Evolutionary conservation across 37 sponge, comb jelly and placozoan genomes (phyloP).

Genomic region (Crambe crambe): DNA sequence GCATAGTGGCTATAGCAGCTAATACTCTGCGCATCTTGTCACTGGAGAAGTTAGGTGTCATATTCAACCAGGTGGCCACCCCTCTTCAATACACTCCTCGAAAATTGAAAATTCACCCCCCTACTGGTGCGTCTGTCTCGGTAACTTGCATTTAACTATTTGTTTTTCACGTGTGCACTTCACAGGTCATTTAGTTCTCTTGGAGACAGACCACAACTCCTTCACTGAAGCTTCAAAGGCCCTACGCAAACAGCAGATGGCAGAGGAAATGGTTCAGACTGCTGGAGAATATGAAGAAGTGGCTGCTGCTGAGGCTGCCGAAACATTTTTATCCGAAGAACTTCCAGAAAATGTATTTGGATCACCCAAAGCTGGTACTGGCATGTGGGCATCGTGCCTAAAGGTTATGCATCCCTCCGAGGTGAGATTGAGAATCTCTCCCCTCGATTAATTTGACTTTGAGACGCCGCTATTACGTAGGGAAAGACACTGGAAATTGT

Average conservation of each 20-base stretch:
- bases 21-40: conserved; percentile 97
- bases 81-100: conserved; percentile 95
- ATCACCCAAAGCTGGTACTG: conserved; percentile 89
- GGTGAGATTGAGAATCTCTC: conserved; percentile 26
- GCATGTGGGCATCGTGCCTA: conserved; percentile 95
- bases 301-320: conserved; percentile 82
- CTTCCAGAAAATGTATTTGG: conserved; percentile 90
- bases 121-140: conserved; percentile 18
- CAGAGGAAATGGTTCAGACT: conserved; percentile 93
- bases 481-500: conserved; percentile 86
- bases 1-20: conserved; percentile 94
- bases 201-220: conserved; percentile 96
- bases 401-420: conserved; percentile 89
- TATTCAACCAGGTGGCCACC: conserved; percentile 97
- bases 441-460: no score
- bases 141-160: neutral
- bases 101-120: conserved; percentile 84
- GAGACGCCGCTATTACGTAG: conserved; percentile 17
- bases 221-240: conserved; percentile 95
- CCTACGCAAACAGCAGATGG: conserved; percentile 92
- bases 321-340: conserved; percentile 87
- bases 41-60: conserved; percentile 95
- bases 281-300: conserved; percentile 87
- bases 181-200: conserved; percentile 54
- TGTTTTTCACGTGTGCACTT: neutral